Conservation (phyloP, 2,113 vertebrate genomes). For the Madoqua kirkii region DNA sequence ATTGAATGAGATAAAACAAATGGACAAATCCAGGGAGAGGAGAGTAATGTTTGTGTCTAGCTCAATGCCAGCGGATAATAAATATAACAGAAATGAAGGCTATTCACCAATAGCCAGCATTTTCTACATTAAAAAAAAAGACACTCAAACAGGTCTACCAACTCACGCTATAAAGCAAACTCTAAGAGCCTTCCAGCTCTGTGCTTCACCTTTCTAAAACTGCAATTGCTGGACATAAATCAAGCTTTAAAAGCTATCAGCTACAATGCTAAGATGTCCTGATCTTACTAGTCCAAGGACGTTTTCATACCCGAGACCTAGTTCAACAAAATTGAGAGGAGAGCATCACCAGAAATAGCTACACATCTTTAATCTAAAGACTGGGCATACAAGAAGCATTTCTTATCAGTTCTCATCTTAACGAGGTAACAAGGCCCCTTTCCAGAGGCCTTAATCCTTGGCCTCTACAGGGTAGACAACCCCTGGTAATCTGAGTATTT, state of each 20-base stretch:
- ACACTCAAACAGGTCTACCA: neutral
- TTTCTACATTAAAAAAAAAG: neutral
- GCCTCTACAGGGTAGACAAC: neutral
- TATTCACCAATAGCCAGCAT: neutral
- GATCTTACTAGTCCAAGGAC: neutral
- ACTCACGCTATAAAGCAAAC: neutral
- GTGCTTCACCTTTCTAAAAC: neutral
- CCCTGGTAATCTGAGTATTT: neutral
- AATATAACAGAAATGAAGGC: neutral
- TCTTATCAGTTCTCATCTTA: neutral
- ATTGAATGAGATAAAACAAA: neutral
- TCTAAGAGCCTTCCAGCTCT: neutral
- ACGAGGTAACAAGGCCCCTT: neutral
- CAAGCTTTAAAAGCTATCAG: neutral
- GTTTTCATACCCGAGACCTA: constrained; percentile 24
- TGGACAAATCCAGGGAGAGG: neutral
- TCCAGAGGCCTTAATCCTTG: neutral
- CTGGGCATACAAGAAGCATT: neutral
- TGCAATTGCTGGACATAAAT: neutral
- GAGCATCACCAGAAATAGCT: constrained; percentile 2
- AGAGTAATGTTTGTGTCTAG: neutral
- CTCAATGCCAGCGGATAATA: neutral
- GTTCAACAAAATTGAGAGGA: constrained; percentile 26
- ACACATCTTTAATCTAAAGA: constrained; percentile 47
- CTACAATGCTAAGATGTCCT: neutral